These are phyloP conservation scores for Procambarus virginalis DNA, from an alignment of 1,140 invertebrate genomes.

Conservation along the genomic window DNA sequence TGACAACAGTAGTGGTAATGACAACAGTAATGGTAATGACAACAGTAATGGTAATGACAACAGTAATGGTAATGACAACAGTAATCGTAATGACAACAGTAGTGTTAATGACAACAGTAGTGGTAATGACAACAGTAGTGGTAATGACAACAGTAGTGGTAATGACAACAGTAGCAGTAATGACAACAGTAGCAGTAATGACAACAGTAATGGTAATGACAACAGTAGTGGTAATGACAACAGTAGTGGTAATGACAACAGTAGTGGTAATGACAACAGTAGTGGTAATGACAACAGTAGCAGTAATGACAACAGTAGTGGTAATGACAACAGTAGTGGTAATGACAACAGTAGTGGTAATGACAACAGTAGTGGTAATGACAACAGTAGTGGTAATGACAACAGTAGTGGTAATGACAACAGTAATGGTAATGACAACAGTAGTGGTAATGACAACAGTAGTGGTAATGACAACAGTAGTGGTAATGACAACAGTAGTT, in stretches of 20 bases:
- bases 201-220: background rate
- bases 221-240: background rate
- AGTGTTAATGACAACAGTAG: background rate
- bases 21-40: background rate
- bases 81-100: background rate
- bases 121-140: background rate
- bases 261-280: background rate
- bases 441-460: background rate
- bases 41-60: background rate
- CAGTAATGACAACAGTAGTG: background rate
- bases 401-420: background rate
- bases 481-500: background rate
- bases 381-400: background rate
- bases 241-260: background rate
- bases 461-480: background rate
- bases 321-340: background rate
- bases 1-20: too few species aligned
- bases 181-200: background rate
- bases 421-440: background rate
- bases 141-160: background rate
- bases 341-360: background rate
- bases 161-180: background rate
- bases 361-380: background rate
- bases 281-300: background rate
- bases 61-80: background rate